These are phyloP conservation scores for Heliconius melpomene DNA, from an alignment of 1,140 invertebrate species.

Conservation along the genomic window DNA sequence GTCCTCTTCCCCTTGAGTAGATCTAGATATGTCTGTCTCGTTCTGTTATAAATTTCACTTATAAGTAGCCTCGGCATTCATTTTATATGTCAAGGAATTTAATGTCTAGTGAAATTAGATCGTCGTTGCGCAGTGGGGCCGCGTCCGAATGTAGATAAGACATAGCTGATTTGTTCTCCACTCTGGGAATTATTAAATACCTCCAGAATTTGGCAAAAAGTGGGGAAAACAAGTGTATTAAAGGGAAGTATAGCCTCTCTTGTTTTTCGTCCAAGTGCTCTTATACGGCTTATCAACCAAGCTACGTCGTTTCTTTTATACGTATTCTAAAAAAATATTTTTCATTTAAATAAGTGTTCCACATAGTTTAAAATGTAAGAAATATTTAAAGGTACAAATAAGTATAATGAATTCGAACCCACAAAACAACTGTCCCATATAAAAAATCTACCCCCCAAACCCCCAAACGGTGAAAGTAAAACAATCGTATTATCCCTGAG, in stretches of 20 bases:
- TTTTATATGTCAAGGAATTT: slow-evolving; percentile 23
- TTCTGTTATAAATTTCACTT: slow-evolving; percentile 28
- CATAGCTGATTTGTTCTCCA: no score
- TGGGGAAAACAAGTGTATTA: background rate
- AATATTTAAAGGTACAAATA: no score
- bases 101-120: slow-evolving; percentile 19
- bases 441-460: background rate
- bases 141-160: background rate
- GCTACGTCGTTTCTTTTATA: no score
- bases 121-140: background rate
- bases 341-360: no score
- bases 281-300: no score
- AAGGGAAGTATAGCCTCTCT: no score
- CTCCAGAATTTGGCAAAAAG: no score
- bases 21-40: slow-evolving; percentile 11
- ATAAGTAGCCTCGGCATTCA: slow-evolving; percentile 24
- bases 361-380: no score
- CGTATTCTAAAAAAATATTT: no score
- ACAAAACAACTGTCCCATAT: background rate
- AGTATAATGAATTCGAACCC: background rate
- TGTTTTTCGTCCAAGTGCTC: no score
- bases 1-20: slow-evolving; percentile 28
- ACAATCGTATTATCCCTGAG: slow-evolving; percentile 25
- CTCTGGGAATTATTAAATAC: no score
- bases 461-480: background rate